phyloP scores from a whole-genome alignment of 1,140 invertebrate species.

The Holcopasites calliopsidis region DNA sequence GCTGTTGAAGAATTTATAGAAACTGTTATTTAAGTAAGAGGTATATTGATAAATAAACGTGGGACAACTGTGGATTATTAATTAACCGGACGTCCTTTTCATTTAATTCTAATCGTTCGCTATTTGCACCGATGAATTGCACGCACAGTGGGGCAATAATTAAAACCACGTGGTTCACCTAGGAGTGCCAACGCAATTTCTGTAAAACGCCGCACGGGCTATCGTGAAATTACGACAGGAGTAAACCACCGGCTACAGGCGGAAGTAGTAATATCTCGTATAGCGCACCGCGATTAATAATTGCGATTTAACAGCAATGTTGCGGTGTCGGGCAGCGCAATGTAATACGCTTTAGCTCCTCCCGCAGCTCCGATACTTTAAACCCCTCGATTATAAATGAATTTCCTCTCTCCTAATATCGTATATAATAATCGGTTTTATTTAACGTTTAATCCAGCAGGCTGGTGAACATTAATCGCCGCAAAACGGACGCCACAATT shows the following conservation, averaged over 20 bases:
- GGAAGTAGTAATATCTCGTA: conserved; percentile 30
- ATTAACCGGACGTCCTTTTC: too few species aligned
- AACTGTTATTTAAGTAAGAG: too few species aligned
- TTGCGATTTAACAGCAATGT: conserved; percentile 64
- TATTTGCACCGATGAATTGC: background rate
- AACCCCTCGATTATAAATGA: too few species aligned
- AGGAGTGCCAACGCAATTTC: background rate
- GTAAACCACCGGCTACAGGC: background rate
- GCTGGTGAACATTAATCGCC: background rate
- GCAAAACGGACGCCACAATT: background rate
- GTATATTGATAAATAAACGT: too few species aligned
- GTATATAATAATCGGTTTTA: too few species aligned
- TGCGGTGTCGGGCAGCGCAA: conserved; percentile 39
- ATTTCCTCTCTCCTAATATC: too few species aligned
- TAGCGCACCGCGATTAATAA: conserved; percentile 62
- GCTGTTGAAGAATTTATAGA: too few species aligned
- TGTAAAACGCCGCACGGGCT: background rate
- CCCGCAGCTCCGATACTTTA: conserved; percentile 39
- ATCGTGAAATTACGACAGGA: conserved; percentile 17
- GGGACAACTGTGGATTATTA: too few species aligned
- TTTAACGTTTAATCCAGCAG: too few species aligned
- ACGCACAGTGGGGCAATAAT: background rate
- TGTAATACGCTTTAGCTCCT: conserved; percentile 33
- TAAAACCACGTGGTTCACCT: too few species aligned
- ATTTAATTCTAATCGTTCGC: too few species aligned